Evolutionary conservation across 2,113 vertebrate species (phyloP).

Genomic region (Phyllostomus hastatus): DNA sequence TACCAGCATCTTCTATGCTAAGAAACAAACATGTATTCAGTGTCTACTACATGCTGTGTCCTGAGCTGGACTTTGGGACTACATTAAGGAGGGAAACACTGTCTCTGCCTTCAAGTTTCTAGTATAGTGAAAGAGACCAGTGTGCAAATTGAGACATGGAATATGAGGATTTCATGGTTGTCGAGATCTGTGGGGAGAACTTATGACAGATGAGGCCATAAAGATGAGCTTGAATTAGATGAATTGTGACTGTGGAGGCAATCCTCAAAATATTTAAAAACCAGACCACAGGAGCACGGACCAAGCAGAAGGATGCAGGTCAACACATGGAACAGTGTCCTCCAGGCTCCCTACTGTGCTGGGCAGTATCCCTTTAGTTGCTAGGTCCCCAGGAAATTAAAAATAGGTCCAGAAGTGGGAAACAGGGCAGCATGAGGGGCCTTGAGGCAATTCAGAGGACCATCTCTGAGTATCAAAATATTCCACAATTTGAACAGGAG

Average conservation of each 20-base stretch:
- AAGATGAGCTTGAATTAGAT: neutral
- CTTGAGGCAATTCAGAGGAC: neutral
- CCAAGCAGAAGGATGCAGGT: neutral
- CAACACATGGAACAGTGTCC: neutral
- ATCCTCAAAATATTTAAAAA: constrained; percentile 32
- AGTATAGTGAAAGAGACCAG: neutral
- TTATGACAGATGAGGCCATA: neutral
- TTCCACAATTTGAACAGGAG: constrained; percentile 11
- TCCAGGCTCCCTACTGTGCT: neutral
- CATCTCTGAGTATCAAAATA: constrained; percentile 5
- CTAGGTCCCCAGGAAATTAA: neutral
- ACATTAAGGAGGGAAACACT: neutral
- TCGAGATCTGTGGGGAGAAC: neutral
- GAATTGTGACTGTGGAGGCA: constrained; percentile 5
- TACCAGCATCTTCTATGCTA: neutral
- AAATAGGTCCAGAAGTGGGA: neutral
- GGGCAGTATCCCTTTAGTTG: neutral
- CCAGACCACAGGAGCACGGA: neutral
- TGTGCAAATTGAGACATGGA: neutral
- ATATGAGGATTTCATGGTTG: constrained; percentile 12
- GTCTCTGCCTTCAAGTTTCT: neutral
- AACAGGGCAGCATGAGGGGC: neutral
- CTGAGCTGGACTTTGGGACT: neutral
- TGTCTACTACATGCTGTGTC: neutral
- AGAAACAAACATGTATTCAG: neutral